Percentiles rank a stretch among this genome's conserved stretches.
These are phyloP conservation scores for Myiotriccus ornatus DNA, from an alignment of 2,797 vertebrate genomes.

Conservation along the genomic window DNA sequence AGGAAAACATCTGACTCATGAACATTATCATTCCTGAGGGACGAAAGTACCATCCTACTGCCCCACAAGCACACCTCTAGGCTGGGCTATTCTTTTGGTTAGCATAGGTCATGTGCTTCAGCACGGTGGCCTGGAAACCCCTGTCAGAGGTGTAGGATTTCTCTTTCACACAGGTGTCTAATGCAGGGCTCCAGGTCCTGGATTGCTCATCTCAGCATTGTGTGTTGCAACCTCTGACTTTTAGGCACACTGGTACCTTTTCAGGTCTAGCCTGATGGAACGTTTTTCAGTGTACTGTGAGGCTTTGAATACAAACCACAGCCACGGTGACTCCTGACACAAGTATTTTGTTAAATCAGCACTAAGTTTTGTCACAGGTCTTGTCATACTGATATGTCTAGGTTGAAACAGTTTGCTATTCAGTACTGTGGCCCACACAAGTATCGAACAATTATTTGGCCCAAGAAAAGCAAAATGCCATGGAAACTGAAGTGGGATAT, in stretches of 20 bases:
- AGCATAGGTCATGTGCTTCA: not conserved
- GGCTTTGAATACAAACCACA: not conserved
- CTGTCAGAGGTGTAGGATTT: not conserved
- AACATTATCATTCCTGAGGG: not conserved
- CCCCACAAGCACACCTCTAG: not conserved
- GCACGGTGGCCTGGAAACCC: not conserved
- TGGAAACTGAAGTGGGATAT: constrained; percentile 3
- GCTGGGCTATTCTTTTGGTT: not conserved
- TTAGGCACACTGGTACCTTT: not conserved
- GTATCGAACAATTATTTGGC: not conserved
- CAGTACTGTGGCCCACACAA: not conserved
- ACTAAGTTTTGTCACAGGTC: not conserved
- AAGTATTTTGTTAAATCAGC: not conserved
- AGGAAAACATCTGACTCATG: not conserved
- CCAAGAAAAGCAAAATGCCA: constrained; percentile 4
- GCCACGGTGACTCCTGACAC: not conserved
- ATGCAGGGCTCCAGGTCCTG: not conserved
- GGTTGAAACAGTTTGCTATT: not conserved
- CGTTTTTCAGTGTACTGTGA: not conserved
- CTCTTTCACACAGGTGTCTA: not conserved
- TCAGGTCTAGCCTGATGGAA: not conserved
- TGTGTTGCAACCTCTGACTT: not conserved
- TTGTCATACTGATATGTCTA: accelerated
- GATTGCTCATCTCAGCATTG: not conserved
- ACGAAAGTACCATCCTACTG: not conserved